Evolutionary conservation across 2,113 vertebrate species (phyloP).

Genomic region (Tyto alba): DNA sequence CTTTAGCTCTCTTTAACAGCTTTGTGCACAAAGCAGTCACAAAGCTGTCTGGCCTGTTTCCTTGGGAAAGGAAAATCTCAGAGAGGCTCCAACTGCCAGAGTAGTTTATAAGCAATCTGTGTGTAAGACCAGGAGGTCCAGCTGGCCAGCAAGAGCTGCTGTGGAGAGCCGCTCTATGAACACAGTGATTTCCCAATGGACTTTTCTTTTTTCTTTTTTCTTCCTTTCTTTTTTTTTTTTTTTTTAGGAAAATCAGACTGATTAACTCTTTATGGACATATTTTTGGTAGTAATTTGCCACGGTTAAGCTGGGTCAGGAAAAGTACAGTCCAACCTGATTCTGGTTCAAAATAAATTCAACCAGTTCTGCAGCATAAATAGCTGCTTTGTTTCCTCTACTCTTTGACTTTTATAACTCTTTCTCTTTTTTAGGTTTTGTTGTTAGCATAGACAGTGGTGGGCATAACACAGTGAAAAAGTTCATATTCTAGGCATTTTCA

Average conservation of each 20-base stretch:
- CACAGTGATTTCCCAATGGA: not conserved
- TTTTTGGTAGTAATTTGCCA: not conserved
- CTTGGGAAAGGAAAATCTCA: not conserved
- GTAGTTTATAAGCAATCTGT: not conserved
- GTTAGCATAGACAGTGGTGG: not conserved
- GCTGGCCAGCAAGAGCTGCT: not conserved
- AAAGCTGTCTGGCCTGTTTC: not conserved
- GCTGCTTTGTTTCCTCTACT: not conserved
- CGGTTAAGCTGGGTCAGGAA: not conserved
- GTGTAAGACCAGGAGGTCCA: not conserved
- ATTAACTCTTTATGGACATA: not conserved
- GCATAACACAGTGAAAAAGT: not conserved
- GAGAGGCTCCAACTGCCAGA: not conserved
- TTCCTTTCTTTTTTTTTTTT: not conserved
- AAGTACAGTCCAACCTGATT: not conserved
- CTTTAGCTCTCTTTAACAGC: not conserved
- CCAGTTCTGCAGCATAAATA: not conserved
- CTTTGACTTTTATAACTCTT: not conserved
- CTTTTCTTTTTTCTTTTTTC: not conserved
- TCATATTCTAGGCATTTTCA: not conserved
- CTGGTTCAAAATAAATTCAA: not conserved
- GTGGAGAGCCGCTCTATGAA: fast-evolving
- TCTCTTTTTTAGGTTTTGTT: not conserved
- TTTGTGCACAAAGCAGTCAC: not conserved
- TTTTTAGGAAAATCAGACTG: not conserved